Conservation (phyloP, 2,888 invertebrate species). For the Maniola hyperantus region DNA sequence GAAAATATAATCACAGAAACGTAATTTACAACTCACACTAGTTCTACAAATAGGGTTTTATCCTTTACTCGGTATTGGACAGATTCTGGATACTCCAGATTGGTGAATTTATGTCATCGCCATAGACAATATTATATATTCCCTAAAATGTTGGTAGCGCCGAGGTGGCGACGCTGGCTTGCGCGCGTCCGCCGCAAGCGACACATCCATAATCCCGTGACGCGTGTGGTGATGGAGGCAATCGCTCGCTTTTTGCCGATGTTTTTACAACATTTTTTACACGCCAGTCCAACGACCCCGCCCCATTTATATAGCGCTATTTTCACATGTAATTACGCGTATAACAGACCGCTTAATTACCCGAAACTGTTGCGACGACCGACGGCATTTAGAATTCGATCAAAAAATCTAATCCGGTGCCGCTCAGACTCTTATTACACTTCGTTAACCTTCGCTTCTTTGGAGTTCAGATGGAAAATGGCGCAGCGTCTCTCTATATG, state of each 20-base stretch:
- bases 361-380: conserved; percentile 64
- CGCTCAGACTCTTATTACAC: conserved; percentile 56
- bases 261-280: conserved; percentile 54
- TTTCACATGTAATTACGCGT: conserved; percentile 74
- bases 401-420: conserved; percentile 65
- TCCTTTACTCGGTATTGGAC: too few species aligned
- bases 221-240: conserved; percentile 74
- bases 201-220: conserved; percentile 78
- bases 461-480: conserved; percentile 46
- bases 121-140: background rate
- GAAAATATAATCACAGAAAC: too few species aligned
- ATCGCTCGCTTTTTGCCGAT: conserved; percentile 58
- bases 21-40: too few species aligned
- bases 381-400: conserved; percentile 53
- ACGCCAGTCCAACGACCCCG: conserved; percentile 61
- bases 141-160: conserved; percentile 7
- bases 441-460: conserved; percentile 58
- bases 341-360: conserved; percentile 75
- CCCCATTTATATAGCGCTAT: conserved; percentile 60
- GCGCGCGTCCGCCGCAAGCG: conserved; percentile 58
- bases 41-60: too few species aligned
- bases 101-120: background rate
- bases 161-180: conserved; percentile 40
- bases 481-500: conserved; percentile 65
- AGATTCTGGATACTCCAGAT: too few species aligned